A percentile compares a stretch with the other conserved stretches of the same genome.
These are phyloP conservation scores for Argyrosomus japonicus DNA, from an alignment of 2,113 vertebrate species.

Conservation along the genomic window DNA sequence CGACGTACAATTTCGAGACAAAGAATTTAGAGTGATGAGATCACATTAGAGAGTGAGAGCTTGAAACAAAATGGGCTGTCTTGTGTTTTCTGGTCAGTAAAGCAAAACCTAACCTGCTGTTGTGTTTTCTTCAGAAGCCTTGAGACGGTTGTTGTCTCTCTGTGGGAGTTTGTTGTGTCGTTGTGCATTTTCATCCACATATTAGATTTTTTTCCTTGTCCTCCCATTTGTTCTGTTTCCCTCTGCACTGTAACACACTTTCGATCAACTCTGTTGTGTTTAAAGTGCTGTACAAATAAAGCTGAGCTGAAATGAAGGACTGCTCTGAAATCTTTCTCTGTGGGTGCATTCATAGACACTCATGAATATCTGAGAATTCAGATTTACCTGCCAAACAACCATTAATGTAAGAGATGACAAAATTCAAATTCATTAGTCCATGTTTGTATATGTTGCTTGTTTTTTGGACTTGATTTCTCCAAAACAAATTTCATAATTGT, in stretches of 20 bases:
- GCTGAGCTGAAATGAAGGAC: background rate
- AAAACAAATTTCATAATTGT: background rate
- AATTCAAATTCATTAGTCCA: background rate
- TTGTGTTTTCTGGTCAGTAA: background rate
- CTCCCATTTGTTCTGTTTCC: background rate
- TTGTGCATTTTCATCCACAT: background rate
- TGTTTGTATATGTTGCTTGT: background rate
- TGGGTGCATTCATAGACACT: background rate
- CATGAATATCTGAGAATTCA: too few species aligned
- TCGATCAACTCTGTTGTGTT: background rate
- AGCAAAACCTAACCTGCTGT: background rate
- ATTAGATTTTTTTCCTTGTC: background rate
- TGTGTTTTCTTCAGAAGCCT: background rate
- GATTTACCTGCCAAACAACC: background rate
- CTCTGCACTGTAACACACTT: background rate
- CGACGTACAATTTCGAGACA: too few species aligned
- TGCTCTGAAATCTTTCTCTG: background rate
- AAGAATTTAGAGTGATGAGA: background rate
- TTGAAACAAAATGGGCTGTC: background rate
- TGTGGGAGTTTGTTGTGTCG: background rate
- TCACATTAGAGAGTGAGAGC: background rate
- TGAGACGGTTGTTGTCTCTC: background rate
- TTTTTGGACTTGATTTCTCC: background rate
- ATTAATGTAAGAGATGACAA: too few species aligned
- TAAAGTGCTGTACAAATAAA: background rate